These are phyloP conservation scores for Seira musarum DNA, from an alignment of 2,888 invertebrate genomes.

Conservation along the genomic window DNA sequence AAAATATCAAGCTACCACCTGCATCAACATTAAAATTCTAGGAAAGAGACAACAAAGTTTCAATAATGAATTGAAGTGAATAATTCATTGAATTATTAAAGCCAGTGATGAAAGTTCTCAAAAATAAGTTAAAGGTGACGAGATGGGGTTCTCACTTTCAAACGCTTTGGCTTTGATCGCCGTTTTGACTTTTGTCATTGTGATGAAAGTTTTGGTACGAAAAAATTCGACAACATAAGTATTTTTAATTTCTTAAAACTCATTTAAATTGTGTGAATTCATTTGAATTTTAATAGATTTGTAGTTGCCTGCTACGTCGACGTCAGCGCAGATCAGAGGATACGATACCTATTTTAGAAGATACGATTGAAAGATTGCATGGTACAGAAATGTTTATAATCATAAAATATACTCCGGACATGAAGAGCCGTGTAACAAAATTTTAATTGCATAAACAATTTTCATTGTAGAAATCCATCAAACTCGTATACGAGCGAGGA, in stretches of 20 bases:
- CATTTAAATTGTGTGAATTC: not conserved
- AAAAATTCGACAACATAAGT: not conserved
- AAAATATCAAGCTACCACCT: no score
- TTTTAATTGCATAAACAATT: not conserved
- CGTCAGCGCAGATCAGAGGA: constrained; percentile 26
- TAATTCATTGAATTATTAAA: not conserved
- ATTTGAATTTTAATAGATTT: constrained; percentile 33
- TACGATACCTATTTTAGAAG: constrained; percentile 37
- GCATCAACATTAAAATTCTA: not conserved
- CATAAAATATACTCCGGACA: not conserved
- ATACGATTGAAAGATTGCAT: constrained; percentile 24
- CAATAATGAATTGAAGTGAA: not conserved
- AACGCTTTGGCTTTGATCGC: constrained; percentile 5
- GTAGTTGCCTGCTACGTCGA: constrained; percentile 33
- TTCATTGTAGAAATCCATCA: constrained; percentile 43
- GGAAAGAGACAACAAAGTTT: not conserved
- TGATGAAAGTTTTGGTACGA: constrained; percentile 45
- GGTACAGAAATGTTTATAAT: constrained; percentile 19
- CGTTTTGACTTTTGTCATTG: constrained; percentile 21
- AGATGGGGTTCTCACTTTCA: not conserved
- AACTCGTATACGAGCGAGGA: constrained; percentile 27
- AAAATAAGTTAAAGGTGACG: not conserved
- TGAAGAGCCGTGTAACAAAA: not conserved
- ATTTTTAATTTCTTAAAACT: not conserved
- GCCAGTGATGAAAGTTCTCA: not conserved